Evolutionary conservation across 2,888 invertebrate genomes (phyloP).

Genomic region (Drosophila lutescens): DNA sequence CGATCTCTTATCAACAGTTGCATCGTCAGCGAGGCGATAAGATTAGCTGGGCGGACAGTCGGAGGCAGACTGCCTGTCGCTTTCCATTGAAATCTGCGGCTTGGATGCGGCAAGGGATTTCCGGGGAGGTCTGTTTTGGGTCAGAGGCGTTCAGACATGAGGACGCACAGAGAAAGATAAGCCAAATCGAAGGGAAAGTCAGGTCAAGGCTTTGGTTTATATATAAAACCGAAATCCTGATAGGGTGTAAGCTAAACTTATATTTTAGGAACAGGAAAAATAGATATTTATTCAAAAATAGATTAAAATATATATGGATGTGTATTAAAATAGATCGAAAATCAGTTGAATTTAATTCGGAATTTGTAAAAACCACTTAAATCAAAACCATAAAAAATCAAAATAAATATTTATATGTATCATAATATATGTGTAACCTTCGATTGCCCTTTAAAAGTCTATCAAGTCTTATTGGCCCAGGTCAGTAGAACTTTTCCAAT

Average conservation of each 20-base stretch:
- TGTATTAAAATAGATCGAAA: too few species aligned
- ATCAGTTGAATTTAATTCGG: too few species aligned
- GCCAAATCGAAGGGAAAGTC: slow-evolving; percentile 10
- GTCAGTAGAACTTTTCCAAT: slow-evolving; percentile 61
- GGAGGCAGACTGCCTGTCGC: slow-evolving; percentile 62
- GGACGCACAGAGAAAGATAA: slow-evolving; percentile 13
- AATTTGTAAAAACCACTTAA: too few species aligned
- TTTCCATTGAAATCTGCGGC: slow-evolving; percentile 55
- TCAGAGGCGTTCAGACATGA: slow-evolving; percentile 31
- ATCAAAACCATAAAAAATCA: too few species aligned
- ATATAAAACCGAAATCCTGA: slow-evolving; percentile 1
- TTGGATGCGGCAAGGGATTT: slow-evolving; percentile 14
- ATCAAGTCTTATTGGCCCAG: slow-evolving; percentile 38
- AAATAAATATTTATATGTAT: too few species aligned
- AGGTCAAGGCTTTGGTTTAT: neutral
- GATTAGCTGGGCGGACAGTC: slow-evolving; percentile 30
- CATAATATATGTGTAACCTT: too few species aligned
- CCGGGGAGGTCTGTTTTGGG: slow-evolving; percentile 34
- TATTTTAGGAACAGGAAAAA: too few species aligned
- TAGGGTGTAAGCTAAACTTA: neutral
- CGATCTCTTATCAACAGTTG: slow-evolving; percentile 52
- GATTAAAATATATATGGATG: too few species aligned
- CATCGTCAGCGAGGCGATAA: slow-evolving; percentile 58
- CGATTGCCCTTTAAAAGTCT: neutral
- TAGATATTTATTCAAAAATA: too few species aligned